Base-by-base conservation (phyloP, 2,797 vertebrate species). In the Xiphorhynchus erythropygius region DNA sequence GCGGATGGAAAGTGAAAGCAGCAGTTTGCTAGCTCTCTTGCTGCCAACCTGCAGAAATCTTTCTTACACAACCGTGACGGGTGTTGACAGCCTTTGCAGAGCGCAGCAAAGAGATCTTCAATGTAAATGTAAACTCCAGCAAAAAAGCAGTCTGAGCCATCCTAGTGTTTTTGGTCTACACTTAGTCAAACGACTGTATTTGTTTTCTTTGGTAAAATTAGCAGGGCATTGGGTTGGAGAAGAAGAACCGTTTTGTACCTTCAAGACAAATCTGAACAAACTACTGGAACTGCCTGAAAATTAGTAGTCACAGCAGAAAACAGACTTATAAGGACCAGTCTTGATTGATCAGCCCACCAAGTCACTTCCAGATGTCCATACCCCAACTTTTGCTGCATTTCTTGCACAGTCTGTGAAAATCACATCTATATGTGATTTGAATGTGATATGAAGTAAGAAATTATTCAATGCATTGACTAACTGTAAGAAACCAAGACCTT, bases 1-100 rank as follows among this genome's bases (percentile, higher is more conserved):
- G 65, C 49, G 60, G 18, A 71, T 6, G n/a, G 65, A 64, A 94
- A 91, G n/a, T 39, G 62, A 84, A 71, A 81, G 46, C 59, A 92
- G 44, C 62, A 75, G 59, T 64, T 93, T 85, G 60, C 63, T 84
- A 81, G n/a, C 64, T 86, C 22, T 92, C 69, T 89, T 75, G 78
- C 63, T 89, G 75, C 65, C 93, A 91, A 64, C 49, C 63, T 89
- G 89, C 64, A 90, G 68, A 93, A 91, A 90, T 80, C 62, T 70
- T 86, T 85, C 35, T 82, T 44, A 41, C 35, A 93, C 39, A 87
- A 75, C n/a, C 0, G 0, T 81, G 85, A 84, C 1, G 10, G 62
- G 62, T 4, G 24, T 49, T 90, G 88, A 78, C 92, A 91, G 68
- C 76, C 63, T 82, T 78, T 78, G 76, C 68, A 91, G 65, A 88